These are phyloP conservation scores for Pangasius sanitwongsei DNA, from an alignment of 2,797 vertebrate genomes.

Conservation along the genomic window DNA sequence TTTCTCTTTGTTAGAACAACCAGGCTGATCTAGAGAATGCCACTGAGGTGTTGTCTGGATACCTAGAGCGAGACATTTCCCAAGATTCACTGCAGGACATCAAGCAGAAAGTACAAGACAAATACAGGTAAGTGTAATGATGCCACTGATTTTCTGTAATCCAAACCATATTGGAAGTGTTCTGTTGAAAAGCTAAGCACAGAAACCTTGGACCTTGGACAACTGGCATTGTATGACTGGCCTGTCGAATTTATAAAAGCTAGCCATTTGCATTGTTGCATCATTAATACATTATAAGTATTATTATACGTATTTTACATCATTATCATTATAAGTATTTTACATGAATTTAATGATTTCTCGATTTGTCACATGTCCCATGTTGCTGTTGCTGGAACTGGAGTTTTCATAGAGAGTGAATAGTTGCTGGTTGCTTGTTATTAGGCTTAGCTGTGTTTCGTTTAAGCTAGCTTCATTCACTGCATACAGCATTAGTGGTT, in stretches of 20 bases:
- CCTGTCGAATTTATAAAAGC: background rate
- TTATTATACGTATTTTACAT: background rate
- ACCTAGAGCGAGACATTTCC: conserved; percentile 99
- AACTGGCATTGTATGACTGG: background rate
- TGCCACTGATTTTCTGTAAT: background rate
- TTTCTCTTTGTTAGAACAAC: conserved; percentile 87
- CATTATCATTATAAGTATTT: background rate
- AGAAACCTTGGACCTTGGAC: background rate
- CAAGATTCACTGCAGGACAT: conserved; percentile 99
- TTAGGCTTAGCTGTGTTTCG: background rate
- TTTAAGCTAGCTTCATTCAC: background rate
- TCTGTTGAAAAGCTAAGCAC: background rate
- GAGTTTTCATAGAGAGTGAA: background rate
- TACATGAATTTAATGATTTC: background rate
- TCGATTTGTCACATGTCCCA: too few relatives aligned
- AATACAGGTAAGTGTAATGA: conserved; percentile 87
- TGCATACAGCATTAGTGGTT: background rate
- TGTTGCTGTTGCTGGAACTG: background rate
- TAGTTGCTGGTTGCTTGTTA: background rate
- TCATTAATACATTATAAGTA: background rate
- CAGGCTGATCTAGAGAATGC: conserved; percentile 99
- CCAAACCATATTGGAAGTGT: background rate
- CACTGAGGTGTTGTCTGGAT: conserved; percentile 98
- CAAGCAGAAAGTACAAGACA: conserved; percentile 99
- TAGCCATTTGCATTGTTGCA: background rate